Conservation (phyloP, 2,797 vertebrate genomes). For the Mastacembelus armatus region DNA sequence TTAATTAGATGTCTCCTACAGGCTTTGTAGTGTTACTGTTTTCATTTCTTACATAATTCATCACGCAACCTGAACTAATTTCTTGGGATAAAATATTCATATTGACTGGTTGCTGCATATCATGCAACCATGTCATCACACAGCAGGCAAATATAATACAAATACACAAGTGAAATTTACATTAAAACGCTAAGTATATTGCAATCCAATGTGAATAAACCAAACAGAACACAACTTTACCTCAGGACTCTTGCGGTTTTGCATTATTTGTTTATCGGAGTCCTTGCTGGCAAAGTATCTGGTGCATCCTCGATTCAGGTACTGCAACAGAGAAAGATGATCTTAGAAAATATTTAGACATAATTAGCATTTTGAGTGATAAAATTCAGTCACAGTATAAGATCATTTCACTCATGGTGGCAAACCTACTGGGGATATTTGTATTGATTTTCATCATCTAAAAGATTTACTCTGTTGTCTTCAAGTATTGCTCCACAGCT, state of each 20-base stretch:
- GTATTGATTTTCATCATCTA: slow-evolving; percentile 49
- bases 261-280: slow-evolving; percentile 95
- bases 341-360: slow-evolving; percentile 29
- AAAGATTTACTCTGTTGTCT: slow-evolving; percentile 51
- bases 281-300: slow-evolving; percentile 95
- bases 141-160: background rate
- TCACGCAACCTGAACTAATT: slow-evolving; percentile 64
- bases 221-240: slow-evolving; percentile 75
- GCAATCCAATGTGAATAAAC: background rate
- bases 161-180: background rate
- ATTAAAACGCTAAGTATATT: no score
- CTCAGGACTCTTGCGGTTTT: slow-evolving; percentile 97
- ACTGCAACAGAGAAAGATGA: slow-evolving; percentile 80
- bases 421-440: slow-evolving; percentile 31
- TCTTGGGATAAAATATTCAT: slow-evolving; percentile 37
- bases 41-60: slow-evolving; percentile 72
- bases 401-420: background rate
- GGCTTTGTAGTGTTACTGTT: slow-evolving; percentile 20
- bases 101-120: slow-evolving; percentile 35
- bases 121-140: background rate
- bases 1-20: slow-evolving; percentile 62
- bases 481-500: slow-evolving; percentile 52
- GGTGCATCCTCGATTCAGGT: slow-evolving; percentile 97
- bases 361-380: slow-evolving; percentile 23
- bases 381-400: slow-evolving; percentile 16